Base-by-base conservation (phyloP, 2,888 invertebrate genomes). In the Dendrolimus houi region DNA sequence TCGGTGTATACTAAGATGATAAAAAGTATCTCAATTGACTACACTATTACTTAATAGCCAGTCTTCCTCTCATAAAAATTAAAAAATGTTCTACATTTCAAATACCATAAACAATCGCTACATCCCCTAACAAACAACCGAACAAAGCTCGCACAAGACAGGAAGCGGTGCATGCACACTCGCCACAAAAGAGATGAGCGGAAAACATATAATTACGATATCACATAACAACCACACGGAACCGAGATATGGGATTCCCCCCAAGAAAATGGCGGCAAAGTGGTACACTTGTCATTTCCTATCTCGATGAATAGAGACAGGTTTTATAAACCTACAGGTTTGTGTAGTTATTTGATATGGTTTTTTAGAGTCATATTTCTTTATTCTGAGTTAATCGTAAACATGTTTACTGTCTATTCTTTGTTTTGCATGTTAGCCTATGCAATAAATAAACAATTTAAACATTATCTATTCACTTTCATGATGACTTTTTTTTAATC, bases 171-270 rank as follows among this genome's bases (percentile, higher is more conserved):
- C 75, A 73, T 73, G 78, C 78, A 72, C 70, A 76, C 77, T 63
- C 75, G 67, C 67, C 71, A 82, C 83, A 86, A 83, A 83, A 83
- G 82, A 81, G 81, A 81, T 75, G 79, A 77, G 72, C 81, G 82
- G 79, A 81, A 78, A 81, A 87, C 83, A 85, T 85, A 84, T 87
- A 86, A 88, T 88, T 88, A 87, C 68, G 75, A 78, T 83, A 86
- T 85, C 83, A 64, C 64, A 69, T 79, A 76, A 77, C 82, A 79
- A 78, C 47, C 47, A 47, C 76, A 64, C 70, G 59, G 56, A 67
- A 67, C 47, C 10, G 70, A 70, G 68, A 69, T 60, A 69, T 66
- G 65, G 65, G 63, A 71, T 69, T 65, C 69, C 64, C 66, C 65
- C 64, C 62, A 74, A 69, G 70, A 69, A 71, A 71, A 67, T 64